phyloP scores from a whole-genome alignment of 2,113 vertebrate species.

The Myrmecophaga tridactyla region DNA sequence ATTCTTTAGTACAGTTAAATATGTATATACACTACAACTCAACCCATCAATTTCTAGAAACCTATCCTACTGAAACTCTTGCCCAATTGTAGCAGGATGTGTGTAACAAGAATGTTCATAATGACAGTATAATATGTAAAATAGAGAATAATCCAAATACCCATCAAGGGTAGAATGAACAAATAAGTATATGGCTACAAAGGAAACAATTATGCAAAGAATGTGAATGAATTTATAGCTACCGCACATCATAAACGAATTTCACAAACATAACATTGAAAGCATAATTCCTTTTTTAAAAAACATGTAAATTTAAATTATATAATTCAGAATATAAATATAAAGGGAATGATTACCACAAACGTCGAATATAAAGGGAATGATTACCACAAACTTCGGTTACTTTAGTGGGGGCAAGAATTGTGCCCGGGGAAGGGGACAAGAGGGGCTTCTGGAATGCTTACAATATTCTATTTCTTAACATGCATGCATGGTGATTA shows the following conservation, averaged over 20 bases:
- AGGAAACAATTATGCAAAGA: neutral
- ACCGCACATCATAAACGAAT: neutral
- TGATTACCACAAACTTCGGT: slow-evolving; percentile 19
- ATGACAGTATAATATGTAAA: neutral
- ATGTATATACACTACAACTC: neutral
- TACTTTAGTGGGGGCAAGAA: neutral
- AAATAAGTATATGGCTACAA: neutral
- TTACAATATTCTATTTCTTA: slow-evolving; percentile 13
- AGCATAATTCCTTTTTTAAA: neutral
- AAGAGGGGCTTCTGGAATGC: neutral
- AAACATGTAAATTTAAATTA: neutral
- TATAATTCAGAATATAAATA: neutral
- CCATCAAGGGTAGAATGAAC: neutral
- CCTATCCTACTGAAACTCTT: neutral
- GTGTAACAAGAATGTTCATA: neutral
- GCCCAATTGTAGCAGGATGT: neutral
- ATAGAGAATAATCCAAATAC: neutral
- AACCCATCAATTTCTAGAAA: neutral
- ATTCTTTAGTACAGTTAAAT: slow-evolving; percentile 15
- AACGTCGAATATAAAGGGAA: slow-evolving; percentile 25
- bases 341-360: slow-evolving; percentile 19
- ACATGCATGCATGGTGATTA: neutral
- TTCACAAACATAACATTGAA: slow-evolving; percentile 31
- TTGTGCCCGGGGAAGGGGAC: neutral
- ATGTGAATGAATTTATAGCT: neutral